Evolutionary conservation across 2,888 invertebrate genomes (phyloP), one percentile per base, ranked within the genome.

Genomic region (Doris montereyensis): DNA sequence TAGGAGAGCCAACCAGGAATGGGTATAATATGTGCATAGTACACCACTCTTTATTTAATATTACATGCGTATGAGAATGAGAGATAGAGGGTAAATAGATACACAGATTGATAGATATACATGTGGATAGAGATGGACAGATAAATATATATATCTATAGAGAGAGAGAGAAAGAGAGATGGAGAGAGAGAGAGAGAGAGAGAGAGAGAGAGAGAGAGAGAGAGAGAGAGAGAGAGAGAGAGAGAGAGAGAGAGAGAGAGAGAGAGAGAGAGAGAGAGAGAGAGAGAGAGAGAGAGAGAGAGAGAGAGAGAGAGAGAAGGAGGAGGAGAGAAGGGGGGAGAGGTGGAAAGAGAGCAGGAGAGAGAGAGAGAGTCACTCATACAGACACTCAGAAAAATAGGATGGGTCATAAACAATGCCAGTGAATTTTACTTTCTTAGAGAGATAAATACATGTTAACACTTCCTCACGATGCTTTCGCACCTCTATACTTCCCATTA

Each of bases 161-260:
- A 21, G 34, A 60, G 57, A 75, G 32, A 62, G 30, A 60, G 75
- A 75, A 24, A 62, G 28, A 75, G 62, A 57, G n/a, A 13, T 4
- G 21, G 21, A 75, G 30, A 13, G 26, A 75, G 30, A 75, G n/a
- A 32, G 34, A 60, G 75, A 75, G 62, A 62, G 35, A 62, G 62
- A 75, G 62, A 62, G 35, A 41, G 34, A 75, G 24, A 34, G 21
- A 75, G 24, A 75, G 35, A 34, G 21, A 32, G 52, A 57, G 34
- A 30, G 24, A 30, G 60, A 26, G 30, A 60, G 32, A 60, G 30
- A 75, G 34, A 57, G 13, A 60, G 34, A n/a, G 2, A 60, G 28
- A 32, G 30, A 32, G 28, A 21, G 34, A 26, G 24, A 1, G 35
- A 41, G 35, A 24, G 35, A 26, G 24, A 13, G 24, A 32, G 13